Evolutionary conservation across 2,113 vertebrate species (phyloP), one percentile per base, ranked within the genome.

Genomic region (Aix galericulata): DNA sequence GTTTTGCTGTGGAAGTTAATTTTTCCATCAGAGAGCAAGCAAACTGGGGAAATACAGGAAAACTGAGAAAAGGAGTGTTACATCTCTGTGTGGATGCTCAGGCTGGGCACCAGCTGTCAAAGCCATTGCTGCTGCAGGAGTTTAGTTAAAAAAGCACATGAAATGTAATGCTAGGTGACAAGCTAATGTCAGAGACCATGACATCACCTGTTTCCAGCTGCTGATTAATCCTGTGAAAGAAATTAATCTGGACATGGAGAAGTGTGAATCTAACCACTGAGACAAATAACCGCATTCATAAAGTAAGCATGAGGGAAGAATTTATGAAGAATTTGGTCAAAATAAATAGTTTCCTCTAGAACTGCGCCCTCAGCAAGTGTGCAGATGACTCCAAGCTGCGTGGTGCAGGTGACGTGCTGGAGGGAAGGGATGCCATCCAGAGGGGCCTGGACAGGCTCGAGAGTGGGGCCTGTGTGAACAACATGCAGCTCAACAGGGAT

Each of bases 151-250:
- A 59, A 68, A 34, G n/a, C 40, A 26, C 38, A 23, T 20, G 38
- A 93, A 81, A 83, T 55, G 38, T 82, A 79, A 50, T 89, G 78
- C 76, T 86, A 92, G 59, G 77, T 89, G 55, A 71, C 59, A 95
- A 63, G n/a, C 31, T 82, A 53, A 66, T 87, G 84, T 77, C 67
- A 91, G 71, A 91, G 36, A 60, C 44, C 40, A 34, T 92, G 62
- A 69, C 73, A 93, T 85, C 78, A 87, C 74, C 40, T 89, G 62
- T 46, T 62, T 86, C 50, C 87, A 93, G 85, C 64, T 95, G 89
- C 64, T 74, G 78, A 85, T 89, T 80, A 85, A 71, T 89, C 60
- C 60, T 31, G 63, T 71, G 59, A 82, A 92, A 93, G 25, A 83
- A 95, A 89, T 74, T 3, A 36, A 38, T 52, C 40, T 86, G 79